Percentiles rank a stretch among this genome's conserved stretches.
Evolutionary conservation across 2,113 vertebrate species (phyloP).

Genomic region (Hyperopisus bebe): DNA sequence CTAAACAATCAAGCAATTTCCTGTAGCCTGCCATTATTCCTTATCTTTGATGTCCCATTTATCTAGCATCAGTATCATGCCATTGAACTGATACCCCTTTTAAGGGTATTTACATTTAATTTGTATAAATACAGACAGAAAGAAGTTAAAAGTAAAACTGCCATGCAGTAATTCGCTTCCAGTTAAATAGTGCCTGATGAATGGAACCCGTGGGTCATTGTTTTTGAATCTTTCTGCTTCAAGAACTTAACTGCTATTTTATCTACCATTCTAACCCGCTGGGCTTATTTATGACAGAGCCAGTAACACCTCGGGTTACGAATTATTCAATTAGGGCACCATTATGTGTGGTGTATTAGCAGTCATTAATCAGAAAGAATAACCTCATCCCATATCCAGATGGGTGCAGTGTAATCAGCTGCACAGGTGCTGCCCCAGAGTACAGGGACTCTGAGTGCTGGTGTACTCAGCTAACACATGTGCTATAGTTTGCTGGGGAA

Average conservation of each 20-base stretch:
- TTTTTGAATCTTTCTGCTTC: background rate
- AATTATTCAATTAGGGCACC: conserved; percentile 20
- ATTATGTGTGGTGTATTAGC: conserved; percentile 1
- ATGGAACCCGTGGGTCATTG: background rate
- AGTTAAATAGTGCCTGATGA: background rate
- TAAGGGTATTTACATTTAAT: background rate
- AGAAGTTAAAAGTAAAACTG: background rate
- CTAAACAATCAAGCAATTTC: background rate
- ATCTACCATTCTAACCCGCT: background rate
- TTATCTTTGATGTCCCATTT: background rate
- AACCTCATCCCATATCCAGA: background rate
- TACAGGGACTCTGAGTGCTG: background rate
- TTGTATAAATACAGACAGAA: conserved; percentile 8
- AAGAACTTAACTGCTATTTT: background rate
- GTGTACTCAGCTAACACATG: background rate
- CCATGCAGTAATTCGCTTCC: background rate
- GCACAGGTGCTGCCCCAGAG: background rate
- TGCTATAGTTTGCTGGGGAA: conserved; percentile 3
- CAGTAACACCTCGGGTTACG: conserved; percentile 8
- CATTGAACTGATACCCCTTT: background rate
- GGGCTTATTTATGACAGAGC: conserved; percentile 16
- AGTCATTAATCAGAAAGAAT: conserved; percentile 20
- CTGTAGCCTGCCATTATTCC: background rate
- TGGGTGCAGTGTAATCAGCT: background rate
- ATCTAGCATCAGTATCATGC: background rate